Evolutionary conservation across 2,797 vertebrate species (phyloP), one percentile per base, ranked within the genome.

Genomic region (Mallotus villosus): DNA sequence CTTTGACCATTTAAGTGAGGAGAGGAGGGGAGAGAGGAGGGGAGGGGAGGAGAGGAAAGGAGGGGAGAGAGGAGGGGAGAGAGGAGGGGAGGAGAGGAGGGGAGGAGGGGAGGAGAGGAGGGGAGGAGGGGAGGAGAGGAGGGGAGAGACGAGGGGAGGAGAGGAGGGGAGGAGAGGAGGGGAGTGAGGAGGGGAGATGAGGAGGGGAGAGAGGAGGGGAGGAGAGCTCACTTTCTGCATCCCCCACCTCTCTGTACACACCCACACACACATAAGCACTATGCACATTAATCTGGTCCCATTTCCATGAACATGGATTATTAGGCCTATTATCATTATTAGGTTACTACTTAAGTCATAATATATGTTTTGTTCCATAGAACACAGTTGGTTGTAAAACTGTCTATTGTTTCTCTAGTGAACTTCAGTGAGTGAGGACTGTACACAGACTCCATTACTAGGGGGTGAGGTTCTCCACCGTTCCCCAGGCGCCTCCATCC

Each of bases 1-100:
- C 77, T 77, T 80, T 78, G 77, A 63, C 74, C 17, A 24, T 72
- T 79, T 72, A 75, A 72, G 57, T n/a, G 63, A 76, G 51, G 51
- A 6, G 67, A 67, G 75, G 61, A 82, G 76, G 76, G 82, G 67
- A 70, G 67, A 49, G 63, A 25, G n/a, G 19, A 17, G 25, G 58
- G n/a, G 65, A 41, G 29, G 11, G 22, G 60, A 7, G 27, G 27
- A 7, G 32, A 4, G 19, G 32, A 11, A 19, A 6, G 17, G 11
- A 5, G 16, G 9, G 14, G 51, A 2, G 32, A 16, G 62, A 9
- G 7, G 21, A 2, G 34, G 17, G 4, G 53, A 17, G 14, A 32
- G 41, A 53, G 12, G 16, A 29, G 53, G 32, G 5, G 34, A 6
- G 19, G 55, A 8, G 21, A 11, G 7, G 19, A 2, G 16, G 46